phyloP scores from a whole-genome alignment of 2,797 vertebrate species.

The Kryptopterus vitreolus region DNA sequence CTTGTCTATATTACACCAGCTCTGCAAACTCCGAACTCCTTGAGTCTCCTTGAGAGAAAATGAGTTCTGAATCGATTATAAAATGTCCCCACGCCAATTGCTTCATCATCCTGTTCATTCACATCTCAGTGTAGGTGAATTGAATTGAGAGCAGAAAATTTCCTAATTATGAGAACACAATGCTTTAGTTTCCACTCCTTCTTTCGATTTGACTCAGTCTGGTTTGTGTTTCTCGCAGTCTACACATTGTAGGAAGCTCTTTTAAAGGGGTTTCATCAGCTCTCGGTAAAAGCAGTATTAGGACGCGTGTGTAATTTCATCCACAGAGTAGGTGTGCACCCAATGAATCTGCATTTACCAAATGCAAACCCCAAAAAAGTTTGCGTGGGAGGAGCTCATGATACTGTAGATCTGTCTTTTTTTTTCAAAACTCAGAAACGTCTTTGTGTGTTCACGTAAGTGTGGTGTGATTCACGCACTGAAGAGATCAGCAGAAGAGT shows the following conservation, averaged over 20 bases:
- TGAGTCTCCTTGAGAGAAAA: background rate
- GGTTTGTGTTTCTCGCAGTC: slow-evolving; percentile 24
- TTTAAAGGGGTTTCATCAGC: slow-evolving; percentile 38
- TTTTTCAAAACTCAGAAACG: slow-evolving; percentile 38
- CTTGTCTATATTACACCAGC: slow-evolving; percentile 2
- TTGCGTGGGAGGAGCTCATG: background rate
- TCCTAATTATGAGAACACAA: slow-evolving; percentile 22
- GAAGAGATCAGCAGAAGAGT: slow-evolving; percentile 66
- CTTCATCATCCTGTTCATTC: background rate
- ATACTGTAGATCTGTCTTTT: slow-evolving; percentile 10
- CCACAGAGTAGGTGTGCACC: slow-evolving; percentile 35
- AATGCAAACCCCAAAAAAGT: slow-evolving; percentile 7
- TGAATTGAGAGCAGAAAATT: background rate
- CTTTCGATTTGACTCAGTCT: slow-evolving; percentile 43
- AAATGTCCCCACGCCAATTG: background rate
- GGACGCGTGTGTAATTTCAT: slow-evolving; percentile 23
- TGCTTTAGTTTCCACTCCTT: slow-evolving; percentile 33
- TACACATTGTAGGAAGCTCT: slow-evolving; percentile 30
- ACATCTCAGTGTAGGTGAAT: background rate
- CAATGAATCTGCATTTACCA: slow-evolving; percentile 37
- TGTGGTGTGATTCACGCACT: slow-evolving; percentile 44
- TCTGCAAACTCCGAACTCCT: background rate
- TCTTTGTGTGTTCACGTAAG: slow-evolving; percentile 12
- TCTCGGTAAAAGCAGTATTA: slow-evolving; percentile 40
- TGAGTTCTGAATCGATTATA: background rate